Base-by-base conservation (phyloP, 1,140 invertebrate species). In the Temnothorax longispinosus region DNA sequence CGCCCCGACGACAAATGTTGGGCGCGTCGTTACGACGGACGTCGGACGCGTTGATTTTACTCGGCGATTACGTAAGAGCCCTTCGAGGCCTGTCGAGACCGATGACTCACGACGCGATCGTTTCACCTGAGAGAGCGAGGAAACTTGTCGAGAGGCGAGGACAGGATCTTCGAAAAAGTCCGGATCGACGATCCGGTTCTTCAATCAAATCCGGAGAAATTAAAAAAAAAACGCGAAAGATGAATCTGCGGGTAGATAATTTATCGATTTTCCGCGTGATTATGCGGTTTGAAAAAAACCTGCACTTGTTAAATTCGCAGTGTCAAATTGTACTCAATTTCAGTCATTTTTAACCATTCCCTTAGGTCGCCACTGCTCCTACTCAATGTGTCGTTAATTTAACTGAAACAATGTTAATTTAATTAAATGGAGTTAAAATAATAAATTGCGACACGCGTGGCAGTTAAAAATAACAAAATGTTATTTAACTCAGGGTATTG, bases 31-130 rank as follows among this genome's bases (percentile, higher is more conserved):
- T 47, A 82, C 38, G 27, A 60, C 72, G 76, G 47, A 41, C 60
- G 47, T 77, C 27, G 38, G 38, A 75, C 38, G 60, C 58, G 50
- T 81, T 58, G 15, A 8, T 38, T 44, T 86, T 65, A 80, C 52
- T 54, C 41, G 2, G 18, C 18, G 11, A 32, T 86, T 80, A 81
- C 62, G 74, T 84, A 69, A 84, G 27, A 27, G 13, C 38, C 41
- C 80, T 84, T 74, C 69, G 69, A 72, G 15, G 13, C 52, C 27
- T 58, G 38, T 69, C 38, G 18, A 54, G 15, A 27, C 4, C 65
- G 67, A 38, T 84, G 80, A 84, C 56, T 84, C 80, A 56, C 18
- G n/a, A 13, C 11, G 56, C 60, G 35, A 84, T 35, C 38, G 47
- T 82, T 74, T 84, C n/a, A 60, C 21, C 47, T 18, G 44, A 54